Base-by-base conservation (phyloP, 92 coral and sea anemone species). In the Bergia puertoricense region DNA sequence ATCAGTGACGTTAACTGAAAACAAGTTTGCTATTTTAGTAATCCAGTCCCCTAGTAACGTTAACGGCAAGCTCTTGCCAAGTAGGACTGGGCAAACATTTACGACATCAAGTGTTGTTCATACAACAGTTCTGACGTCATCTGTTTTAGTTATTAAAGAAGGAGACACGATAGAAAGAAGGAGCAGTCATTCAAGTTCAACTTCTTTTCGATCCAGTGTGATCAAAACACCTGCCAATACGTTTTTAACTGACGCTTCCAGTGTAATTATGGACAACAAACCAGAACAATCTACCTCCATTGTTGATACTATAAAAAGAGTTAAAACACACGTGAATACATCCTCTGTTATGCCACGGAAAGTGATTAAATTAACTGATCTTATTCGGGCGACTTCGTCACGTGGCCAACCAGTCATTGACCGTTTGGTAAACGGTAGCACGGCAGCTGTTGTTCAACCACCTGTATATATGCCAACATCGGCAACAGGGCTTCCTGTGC, bases 1-100 rank as follows among this genome's bases (percentile, higher is more conserved):
- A 14, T 42, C 18, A 59, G 54, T 81, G 54, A 81, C 85, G 74
- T 65, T 71, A 40, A 51, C 62, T 14, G 82, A 59, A 80, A 39
- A 30, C 2, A 15, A 37, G 30, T 37, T 57, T 8, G 45, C 14
- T 11, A 6, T 18, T 54, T 15, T 10, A 54, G 59, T 54, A 18
- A 54, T 54, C 59, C 59, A 54, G 59, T 13, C 59, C 59, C 11
- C 59, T 54, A 54, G 59, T 54, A 54, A 10, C 10, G 59, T 11
- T 54, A 54, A 54, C 59, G 59, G 18, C 10, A 11, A 54, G 59
- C 59, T 54, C 59, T 11, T 54, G 59, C 59, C 59, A 18, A 54
- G 59, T 54, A 1, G 59, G 59, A 54, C 59, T 54, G 22, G n/a
- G n/a, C 51, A 45, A 18, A 11, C 10, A 0, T 40, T 76, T 45